Evolutionary conservation across 2,113 vertebrate species (phyloP).

Genomic region (Misgurnus mizolepis): DNA sequence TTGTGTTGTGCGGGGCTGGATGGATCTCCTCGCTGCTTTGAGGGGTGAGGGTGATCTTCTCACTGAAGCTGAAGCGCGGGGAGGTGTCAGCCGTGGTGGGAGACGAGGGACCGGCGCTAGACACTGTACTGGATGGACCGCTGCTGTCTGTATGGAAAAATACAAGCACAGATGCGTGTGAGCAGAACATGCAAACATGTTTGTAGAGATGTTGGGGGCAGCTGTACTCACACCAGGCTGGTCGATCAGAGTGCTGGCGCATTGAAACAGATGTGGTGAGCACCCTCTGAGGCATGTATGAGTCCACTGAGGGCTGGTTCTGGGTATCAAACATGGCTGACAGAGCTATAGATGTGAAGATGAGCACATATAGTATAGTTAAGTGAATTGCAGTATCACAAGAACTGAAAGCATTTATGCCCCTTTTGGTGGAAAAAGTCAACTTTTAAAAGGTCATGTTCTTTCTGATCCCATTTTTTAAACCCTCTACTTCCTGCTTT

Average conservation of each 20-base stretch:
- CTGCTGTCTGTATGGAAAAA: conserved; percentile 87
- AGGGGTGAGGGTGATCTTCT: conserved; percentile 78
- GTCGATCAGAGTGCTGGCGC: conserved; percentile 85
- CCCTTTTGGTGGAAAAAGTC: too few species aligned
- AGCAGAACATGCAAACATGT: too few species aligned
- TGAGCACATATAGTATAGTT: background rate
- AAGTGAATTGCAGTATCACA: background rate
- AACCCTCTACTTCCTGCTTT: too few species aligned
- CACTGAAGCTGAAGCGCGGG: conserved; percentile 86
- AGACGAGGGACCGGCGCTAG: conserved; percentile 92
- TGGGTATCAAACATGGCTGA: conserved; percentile 85
- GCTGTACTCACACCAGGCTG: conserved; percentile 92
- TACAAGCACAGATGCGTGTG: conserved; percentile 25
- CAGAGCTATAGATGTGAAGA: conserved; percentile 62
- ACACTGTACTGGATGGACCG: conserved; percentile 92
- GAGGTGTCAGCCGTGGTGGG: conserved; percentile 85
- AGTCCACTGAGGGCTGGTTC: conserved; percentile 81
- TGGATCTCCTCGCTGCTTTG: conserved; percentile 81
- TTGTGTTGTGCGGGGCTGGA: conserved; percentile 55
- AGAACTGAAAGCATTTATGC: background rate
- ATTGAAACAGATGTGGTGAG: conserved; percentile 82
- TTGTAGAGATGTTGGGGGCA: background rate
- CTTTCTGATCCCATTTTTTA: too few species aligned
- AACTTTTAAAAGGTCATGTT: too few species aligned
- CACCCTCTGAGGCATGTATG: conserved; percentile 85